phyloP scores from a whole-genome alignment of 2,888 invertebrate species.

The Augochlorella aurata region DNA sequence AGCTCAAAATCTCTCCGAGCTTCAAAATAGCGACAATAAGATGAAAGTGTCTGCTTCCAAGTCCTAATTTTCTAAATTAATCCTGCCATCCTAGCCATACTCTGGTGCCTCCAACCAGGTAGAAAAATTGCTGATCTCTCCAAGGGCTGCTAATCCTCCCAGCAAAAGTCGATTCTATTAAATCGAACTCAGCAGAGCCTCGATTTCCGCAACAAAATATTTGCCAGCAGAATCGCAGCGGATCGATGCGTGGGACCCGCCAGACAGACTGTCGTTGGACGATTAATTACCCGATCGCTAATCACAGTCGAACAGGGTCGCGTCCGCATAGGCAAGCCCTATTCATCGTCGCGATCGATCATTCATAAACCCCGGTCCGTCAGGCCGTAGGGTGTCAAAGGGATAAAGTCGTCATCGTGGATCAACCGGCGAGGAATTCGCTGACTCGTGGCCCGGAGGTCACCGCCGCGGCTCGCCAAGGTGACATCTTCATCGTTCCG shows the following conservation, averaged over 20 bases:
- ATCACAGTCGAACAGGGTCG: constrained; percentile 26
- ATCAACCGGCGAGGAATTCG: constrained; percentile 63
- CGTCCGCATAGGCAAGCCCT: constrained; percentile 45
- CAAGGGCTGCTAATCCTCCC: background rate
- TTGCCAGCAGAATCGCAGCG: background rate
- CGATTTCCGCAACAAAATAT: constrained; percentile 2
- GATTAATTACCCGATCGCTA: constrained; percentile 44
- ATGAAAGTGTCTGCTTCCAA: no score
- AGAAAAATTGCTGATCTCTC: no score
- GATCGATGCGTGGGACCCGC: constrained; percentile 6
- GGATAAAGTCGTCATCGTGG: constrained; percentile 64
- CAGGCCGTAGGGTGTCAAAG: constrained; percentile 49
- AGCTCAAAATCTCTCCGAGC: no score
- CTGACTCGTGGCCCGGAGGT: constrained; percentile 62
- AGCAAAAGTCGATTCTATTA: background rate
- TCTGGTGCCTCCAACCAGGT: no score
- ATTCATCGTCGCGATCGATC: constrained; percentile 54
- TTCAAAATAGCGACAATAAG: no score
- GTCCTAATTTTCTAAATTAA: no score
- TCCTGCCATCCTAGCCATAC: no score
- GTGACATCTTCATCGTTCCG: constrained; percentile 64
- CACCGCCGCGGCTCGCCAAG: constrained; percentile 53
- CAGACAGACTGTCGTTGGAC: constrained; percentile 1
- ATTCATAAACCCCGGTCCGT: constrained; percentile 47
- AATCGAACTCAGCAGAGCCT: background rate